Conservation (phyloP, 2,888 invertebrate species). For the Trachelus tabidus region DNA sequence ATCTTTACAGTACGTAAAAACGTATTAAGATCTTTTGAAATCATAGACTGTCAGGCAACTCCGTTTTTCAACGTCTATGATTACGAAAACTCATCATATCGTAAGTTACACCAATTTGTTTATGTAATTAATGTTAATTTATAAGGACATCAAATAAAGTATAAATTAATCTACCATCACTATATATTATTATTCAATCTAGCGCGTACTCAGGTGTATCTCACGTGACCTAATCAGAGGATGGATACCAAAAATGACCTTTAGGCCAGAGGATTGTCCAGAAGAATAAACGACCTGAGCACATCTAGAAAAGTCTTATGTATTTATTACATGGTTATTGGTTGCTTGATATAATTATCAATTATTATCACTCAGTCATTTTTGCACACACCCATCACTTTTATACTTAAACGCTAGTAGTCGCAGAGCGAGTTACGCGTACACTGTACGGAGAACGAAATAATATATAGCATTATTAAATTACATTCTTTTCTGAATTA, state of each 20-base stretch:
- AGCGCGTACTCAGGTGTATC: background rate
- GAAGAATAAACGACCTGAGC: conserved; percentile 37
- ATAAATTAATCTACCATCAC: background rate
- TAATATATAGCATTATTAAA: conserved; percentile 57
- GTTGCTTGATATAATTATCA: conserved; percentile 51
- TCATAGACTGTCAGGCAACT: background rate
- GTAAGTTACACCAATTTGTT: background rate
- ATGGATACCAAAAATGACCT: background rate
- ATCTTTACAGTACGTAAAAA: background rate
- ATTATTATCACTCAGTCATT: conserved; percentile 54
- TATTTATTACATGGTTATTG: conserved; percentile 59
- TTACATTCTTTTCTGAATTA: conserved; percentile 53
- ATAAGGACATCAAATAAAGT: background rate
- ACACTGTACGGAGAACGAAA: conserved; percentile 57
- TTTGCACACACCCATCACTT: conserved; percentile 52
- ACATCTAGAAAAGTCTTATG: conserved; percentile 60
- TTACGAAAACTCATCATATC: background rate
- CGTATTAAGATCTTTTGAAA: background rate
- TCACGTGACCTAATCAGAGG: background rate
- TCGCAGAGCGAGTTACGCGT: conserved; percentile 35
- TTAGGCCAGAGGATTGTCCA: background rate
- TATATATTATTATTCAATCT: background rate
- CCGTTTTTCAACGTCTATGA: background rate
- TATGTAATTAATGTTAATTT: background rate
- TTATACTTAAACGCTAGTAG: conserved; percentile 29